These are phyloP conservation scores for Conger conger DNA, from an alignment of 2,113 vertebrate species.

Conservation along the genomic window DNA sequence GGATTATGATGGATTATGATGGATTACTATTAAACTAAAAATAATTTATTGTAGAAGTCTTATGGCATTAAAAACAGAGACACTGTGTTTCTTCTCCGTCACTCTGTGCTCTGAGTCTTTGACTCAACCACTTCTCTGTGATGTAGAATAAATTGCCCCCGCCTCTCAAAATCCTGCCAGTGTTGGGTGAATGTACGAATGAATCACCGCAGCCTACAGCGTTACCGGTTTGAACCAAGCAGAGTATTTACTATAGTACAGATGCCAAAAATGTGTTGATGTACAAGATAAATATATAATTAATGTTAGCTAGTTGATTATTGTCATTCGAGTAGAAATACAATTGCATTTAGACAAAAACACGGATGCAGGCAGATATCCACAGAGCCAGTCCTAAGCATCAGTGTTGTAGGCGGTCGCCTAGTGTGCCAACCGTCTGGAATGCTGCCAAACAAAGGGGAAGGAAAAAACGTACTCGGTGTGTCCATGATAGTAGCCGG, in stretches of 20 bases:
- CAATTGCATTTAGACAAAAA: not conserved
- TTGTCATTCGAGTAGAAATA: not conserved
- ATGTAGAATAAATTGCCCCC: not conserved
- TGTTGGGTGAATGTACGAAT: not conserved
- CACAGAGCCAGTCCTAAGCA: not conserved
- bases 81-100: not conserved
- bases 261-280: not conserved
- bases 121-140: not conserved
- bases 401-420: no score
- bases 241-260: not conserved
- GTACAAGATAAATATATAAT: no score
- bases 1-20: constrained; percentile 9
- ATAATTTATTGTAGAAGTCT: not conserved
- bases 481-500: no score
- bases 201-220: not conserved
- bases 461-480: no score
- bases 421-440: no score
- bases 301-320: not conserved
- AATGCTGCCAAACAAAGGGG: no score
- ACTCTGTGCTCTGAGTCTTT: not conserved
- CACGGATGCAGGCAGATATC: not conserved
- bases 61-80: not conserved
- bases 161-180: not conserved
- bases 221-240: not conserved
- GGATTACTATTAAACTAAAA: not conserved